Conservation (phyloP, 2,113 vertebrate genomes). For the Hiodon alosoides region DNA sequence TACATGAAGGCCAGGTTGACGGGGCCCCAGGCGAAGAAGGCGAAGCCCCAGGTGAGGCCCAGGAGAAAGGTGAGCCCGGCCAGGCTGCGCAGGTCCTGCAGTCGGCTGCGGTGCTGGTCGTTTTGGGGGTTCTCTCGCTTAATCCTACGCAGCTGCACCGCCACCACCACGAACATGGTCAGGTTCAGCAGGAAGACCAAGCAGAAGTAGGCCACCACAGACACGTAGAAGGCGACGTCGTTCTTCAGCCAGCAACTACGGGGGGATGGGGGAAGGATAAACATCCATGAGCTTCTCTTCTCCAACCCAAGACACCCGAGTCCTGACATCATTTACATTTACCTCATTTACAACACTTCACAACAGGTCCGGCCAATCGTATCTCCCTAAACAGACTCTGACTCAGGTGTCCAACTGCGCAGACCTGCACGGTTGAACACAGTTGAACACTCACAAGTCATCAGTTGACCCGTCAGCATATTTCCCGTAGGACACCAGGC, state of each 20-base stretch:
- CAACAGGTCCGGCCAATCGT: not conserved
- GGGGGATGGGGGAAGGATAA: constrained; percentile 19
- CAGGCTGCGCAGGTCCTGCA: constrained; percentile 82
- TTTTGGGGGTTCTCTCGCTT: constrained; percentile 87
- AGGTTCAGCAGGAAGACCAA: constrained; percentile 83
- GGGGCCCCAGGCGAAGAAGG: constrained; percentile 87
- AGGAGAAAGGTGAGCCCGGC: constrained; percentile 81
- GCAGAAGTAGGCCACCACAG: constrained; percentile 89
- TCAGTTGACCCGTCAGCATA: constrained; percentile 65
- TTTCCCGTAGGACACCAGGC: constrained; percentile 72
- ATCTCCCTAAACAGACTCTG: too few relatives aligned
- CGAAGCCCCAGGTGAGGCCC: constrained; percentile 93
- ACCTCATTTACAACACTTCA: not conserved
- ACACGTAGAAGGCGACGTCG: constrained; percentile 81
- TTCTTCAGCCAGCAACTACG: constrained; percentile 90
- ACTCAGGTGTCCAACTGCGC: too few relatives aligned
- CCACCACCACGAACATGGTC: constrained; percentile 86
- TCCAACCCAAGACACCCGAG: too few relatives aligned
- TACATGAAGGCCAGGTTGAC: constrained; percentile 84
- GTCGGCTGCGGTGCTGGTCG: constrained; percentile 67
- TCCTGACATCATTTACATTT: not conserved
- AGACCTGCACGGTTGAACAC: too few relatives aligned
- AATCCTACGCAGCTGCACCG: constrained; percentile 86
- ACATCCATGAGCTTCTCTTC: too few relatives aligned
- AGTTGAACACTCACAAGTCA: constrained; percentile 75